A percentile compares a stretch with the other conserved stretches of the same genome.
phyloP scores from a whole-genome alignment of 2,113 vertebrate species.

The Chlamydotis undulata region DNA sequence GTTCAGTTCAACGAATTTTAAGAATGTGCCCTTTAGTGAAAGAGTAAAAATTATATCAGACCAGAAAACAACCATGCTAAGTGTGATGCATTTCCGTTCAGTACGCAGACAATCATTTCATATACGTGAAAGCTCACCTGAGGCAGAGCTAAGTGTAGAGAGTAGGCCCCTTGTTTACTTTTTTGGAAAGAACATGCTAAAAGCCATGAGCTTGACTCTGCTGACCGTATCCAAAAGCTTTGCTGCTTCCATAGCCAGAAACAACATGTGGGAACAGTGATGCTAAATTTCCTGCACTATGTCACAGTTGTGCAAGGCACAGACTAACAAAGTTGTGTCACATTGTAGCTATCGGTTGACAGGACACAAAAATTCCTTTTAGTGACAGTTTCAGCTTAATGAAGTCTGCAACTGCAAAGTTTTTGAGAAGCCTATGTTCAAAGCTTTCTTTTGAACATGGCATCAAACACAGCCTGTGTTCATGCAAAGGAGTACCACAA shows the following conservation, averaged over 20 bases:
- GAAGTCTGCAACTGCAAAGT: background rate
- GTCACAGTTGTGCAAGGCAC: background rate
- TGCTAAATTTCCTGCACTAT: background rate
- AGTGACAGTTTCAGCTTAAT: background rate
- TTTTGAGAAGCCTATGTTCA: background rate
- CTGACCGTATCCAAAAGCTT: background rate
- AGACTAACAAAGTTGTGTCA: background rate
- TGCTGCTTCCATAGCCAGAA: background rate
- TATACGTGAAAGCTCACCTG: background rate
- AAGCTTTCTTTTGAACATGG: background rate
- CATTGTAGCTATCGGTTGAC: background rate
- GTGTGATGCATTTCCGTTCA: background rate
- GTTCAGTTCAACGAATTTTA: background rate
- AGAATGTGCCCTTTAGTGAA: background rate
- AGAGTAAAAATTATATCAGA: background rate
- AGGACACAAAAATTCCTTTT: background rate
- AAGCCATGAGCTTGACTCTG: background rate
- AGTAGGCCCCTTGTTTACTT: background rate
- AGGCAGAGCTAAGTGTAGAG: background rate
- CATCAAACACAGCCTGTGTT: background rate
- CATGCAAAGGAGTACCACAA: background rate
- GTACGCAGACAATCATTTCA: background rate
- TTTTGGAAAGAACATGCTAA: background rate
- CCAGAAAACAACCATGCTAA: background rate
- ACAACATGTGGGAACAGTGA: background rate